A percentile compares a stretch with the other conserved stretches of the same genome.
phyloP scores from a whole-genome alignment of 1,140 invertebrate species.

The Pseudomyrmex pallidus region DNA sequence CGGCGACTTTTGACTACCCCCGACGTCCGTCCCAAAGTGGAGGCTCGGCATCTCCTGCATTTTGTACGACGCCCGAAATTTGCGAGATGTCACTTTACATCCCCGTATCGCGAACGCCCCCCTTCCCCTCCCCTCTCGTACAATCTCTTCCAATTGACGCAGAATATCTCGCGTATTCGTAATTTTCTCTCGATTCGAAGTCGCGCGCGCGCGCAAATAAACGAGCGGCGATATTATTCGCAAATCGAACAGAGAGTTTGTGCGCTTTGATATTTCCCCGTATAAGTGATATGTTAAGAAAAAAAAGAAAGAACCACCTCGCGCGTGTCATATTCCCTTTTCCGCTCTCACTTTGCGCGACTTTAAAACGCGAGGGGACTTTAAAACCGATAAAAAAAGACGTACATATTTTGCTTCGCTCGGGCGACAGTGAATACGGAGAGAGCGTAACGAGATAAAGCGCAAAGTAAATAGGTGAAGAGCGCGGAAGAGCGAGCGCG shows the following conservation, averaged over 20 bases:
- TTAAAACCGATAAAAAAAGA: slow-evolving; percentile 54
- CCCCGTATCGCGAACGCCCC: neutral
- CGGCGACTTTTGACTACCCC: slow-evolving; percentile 20
- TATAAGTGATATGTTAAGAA: neutral
- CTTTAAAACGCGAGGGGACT: slow-evolving; percentile 33
- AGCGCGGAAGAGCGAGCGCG: neutral
- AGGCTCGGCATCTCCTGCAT: slow-evolving; percentile 30
- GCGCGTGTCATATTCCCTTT: neutral
- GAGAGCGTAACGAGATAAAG: slow-evolving; percentile 57
- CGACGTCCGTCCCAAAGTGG: neutral
- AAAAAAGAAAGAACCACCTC: too few relatives aligned
- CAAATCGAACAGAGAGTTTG: too few relatives aligned
- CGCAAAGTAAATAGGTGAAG: slow-evolving; percentile 50
- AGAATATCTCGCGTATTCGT: neutral
- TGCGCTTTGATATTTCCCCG: neutral
- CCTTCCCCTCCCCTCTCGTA: too few relatives aligned
- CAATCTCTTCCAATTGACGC: neutral
- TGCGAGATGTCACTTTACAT: neutral
- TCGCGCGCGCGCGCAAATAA: neutral
- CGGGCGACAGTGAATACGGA: slow-evolving; percentile 50
- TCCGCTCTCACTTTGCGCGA: slow-evolving; percentile 2
- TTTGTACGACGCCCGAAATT: neutral
- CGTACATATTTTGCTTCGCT: slow-evolving; percentile 37
- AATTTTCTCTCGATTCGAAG: neutral
- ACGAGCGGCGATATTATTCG: too few relatives aligned